Base-by-base conservation (phyloP, 1,140 invertebrate genomes). In the Drosophila grimshawi region DNA sequence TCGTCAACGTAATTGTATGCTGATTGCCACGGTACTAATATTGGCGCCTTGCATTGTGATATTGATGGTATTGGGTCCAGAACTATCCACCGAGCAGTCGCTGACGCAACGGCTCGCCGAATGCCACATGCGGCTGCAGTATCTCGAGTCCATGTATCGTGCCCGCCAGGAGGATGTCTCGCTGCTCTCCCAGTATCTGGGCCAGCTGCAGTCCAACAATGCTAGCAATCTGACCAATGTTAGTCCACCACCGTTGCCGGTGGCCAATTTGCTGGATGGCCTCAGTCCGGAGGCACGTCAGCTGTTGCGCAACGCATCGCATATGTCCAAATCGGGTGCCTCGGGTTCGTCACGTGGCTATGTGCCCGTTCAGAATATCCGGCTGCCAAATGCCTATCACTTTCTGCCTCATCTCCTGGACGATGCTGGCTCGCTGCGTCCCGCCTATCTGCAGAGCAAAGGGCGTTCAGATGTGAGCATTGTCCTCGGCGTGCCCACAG, bases 381-480 rank as follows among this genome's bases (percentile, higher is more conserved):
- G 94, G 52, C 92, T 97, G 51, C 97, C 97, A 7, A 96, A 96
- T 60, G 95, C 97, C 56, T 98, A 96, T 92, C 96, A 97, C 82
- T 97, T 98, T 86, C 93, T 98, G 52, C 97, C 98, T 2, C 97
- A 98, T 93, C 94, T 98, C 27, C 94, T 97, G 48, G 95, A 96
- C 49, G 95, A 96, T 90, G 95, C 96, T 0, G 94, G 95, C 74
- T 97, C 96, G 80, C 93, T 98, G 43, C 94, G 95, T 46, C 97
- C 98, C 5, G 95, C 96, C 5, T 97, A 96, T 91, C 94, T 96
- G 60, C 93, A 97, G 76, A 96, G 96, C 10, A 95, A 95, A 77
- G 95, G 95, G 4, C 94, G 97, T 49, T 93, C 93, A 7, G 96
- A 96, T 79, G 95, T 96, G 0, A 96, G 96, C 37, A 94, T 98